Conservation (phyloP, 1,140 invertebrate species). For the Charaxes varanes region DNA sequence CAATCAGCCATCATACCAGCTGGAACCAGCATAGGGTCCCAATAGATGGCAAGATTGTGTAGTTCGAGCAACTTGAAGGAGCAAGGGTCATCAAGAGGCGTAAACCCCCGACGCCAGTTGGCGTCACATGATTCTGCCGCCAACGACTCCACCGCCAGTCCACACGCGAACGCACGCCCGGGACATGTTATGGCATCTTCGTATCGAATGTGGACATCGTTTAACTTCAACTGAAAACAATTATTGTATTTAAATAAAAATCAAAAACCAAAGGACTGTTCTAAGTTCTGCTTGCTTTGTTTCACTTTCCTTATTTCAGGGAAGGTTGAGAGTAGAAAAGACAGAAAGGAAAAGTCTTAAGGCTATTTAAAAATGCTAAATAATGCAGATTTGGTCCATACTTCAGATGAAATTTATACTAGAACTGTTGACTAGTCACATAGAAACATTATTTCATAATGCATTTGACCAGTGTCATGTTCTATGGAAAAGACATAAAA, state of each 20-base stretch:
- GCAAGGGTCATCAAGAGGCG: conserved; percentile 77
- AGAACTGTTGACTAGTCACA: too few species aligned
- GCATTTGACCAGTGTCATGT: too few species aligned
- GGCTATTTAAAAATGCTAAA: too few species aligned
- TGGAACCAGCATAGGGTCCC: conserved; percentile 83
- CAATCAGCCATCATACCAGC: conserved; percentile 81
- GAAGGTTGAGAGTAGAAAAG: too few species aligned
- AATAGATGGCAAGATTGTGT: conserved; percentile 91
- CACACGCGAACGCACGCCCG: conserved; percentile 84
- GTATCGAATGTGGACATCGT: conserved; percentile 96
- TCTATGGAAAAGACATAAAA: too few species aligned
- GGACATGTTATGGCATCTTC: conserved; percentile 89
- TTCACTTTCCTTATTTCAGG: too few species aligned
- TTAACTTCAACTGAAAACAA: conserved; percentile 86
- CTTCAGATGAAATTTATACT: too few species aligned
- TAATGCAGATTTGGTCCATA: too few species aligned
- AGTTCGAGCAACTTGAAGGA: conserved; percentile 94
- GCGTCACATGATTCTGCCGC: conserved; percentile 94
- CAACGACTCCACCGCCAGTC: conserved; percentile 88
- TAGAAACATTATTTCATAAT: too few species aligned
- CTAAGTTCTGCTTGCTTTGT: too few species aligned
- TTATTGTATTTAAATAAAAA: conserved; percentile 4
- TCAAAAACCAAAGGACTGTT: too few species aligned
- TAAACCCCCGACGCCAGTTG: conserved; percentile 87
- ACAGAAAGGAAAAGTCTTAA: too few species aligned